Base-by-base conservation (phyloP, 1,140 invertebrate genomes). In the Drosophila bocqueti region DNA sequence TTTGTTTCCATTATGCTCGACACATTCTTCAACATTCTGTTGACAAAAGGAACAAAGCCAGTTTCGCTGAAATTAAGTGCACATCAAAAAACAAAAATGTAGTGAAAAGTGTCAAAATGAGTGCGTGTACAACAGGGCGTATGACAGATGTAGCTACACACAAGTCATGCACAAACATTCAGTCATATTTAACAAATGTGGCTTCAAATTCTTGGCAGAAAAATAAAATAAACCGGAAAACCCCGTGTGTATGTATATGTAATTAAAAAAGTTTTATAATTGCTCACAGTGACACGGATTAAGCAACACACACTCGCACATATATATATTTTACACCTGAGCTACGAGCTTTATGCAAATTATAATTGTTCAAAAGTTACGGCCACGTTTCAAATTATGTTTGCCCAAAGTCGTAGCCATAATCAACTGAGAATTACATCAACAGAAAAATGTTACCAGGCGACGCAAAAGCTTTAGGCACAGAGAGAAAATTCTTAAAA, bases 261-360 rank as follows among this genome's bases (percentile, higher is more conserved):
- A 87, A 86, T 86, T 86, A 87, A 83, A 87, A 86, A 86, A 86
- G 59, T 86, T 86, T 87, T 87, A 59, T 71, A 77, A 80, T 84
- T 68, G 78, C 16, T 47, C 43, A 40, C 72, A 50, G 62, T 47
- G 45, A 55, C 67, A 74, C 58, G 64, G 55, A 62, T 68, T 54
- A 63, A 68, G 73, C 50, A 57, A 61, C 40, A 65, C 49, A 65
- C 69, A 68, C 59, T 24, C 24, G 55, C 47, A 59, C 42, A 69
- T 38, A 10, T 36, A 50, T 59, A 76, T 60, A 86, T 59, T 79
- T 71, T 45, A 60, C 62, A 81, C 64, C 79, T 79, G 76, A 71
- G 74, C 65, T 82, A 50, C 34, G 58, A 78, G 69, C 67, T 79
- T 79, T 77, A 79, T 79, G 79, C 67, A 86, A 82, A 86, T 87